phyloP scores from a whole-genome alignment of 2,888 invertebrate genomes.

The Amiota communis region DNA sequence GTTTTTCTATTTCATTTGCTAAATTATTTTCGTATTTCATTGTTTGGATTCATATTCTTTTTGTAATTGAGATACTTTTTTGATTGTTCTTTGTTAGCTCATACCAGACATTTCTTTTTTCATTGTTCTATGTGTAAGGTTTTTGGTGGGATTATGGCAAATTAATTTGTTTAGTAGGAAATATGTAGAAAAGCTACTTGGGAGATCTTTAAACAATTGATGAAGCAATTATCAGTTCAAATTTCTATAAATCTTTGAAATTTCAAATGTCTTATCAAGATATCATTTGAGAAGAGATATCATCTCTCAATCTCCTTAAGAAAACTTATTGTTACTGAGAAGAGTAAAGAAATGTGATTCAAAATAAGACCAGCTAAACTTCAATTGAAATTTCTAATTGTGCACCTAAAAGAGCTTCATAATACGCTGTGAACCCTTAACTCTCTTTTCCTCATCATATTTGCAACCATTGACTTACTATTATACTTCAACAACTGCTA shows the following conservation, averaged over 20 bases:
- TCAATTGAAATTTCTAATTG: no score
- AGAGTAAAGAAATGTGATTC: no score
- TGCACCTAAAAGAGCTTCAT: no score
- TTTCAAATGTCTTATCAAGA: no score
- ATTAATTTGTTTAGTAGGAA: neutral
- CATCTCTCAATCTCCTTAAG: no score
- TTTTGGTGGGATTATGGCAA: constrained; percentile 25
- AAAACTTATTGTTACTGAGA: no score
- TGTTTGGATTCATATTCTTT: constrained; percentile 8
- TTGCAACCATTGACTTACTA: no score
- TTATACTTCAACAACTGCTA: no score
- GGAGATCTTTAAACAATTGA: neutral
- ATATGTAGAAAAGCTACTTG: neutral
- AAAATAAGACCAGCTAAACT: no score
- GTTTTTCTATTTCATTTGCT: constrained; percentile 10
- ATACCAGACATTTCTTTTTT: constrained; percentile 1
- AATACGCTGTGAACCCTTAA: no score
- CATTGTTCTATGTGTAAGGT: constrained; percentile 17
- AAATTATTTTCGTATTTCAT: constrained; percentile 26
- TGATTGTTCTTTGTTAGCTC: neutral
- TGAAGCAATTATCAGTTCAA: neutral
- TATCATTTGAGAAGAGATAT: no score
- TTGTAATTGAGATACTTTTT: constrained; percentile 31
- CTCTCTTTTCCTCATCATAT: no score
- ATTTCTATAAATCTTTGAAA: neutral